Base-by-base conservation (phyloP, 2,113 vertebrate species). In the Cochlearius cochlearius region DNA sequence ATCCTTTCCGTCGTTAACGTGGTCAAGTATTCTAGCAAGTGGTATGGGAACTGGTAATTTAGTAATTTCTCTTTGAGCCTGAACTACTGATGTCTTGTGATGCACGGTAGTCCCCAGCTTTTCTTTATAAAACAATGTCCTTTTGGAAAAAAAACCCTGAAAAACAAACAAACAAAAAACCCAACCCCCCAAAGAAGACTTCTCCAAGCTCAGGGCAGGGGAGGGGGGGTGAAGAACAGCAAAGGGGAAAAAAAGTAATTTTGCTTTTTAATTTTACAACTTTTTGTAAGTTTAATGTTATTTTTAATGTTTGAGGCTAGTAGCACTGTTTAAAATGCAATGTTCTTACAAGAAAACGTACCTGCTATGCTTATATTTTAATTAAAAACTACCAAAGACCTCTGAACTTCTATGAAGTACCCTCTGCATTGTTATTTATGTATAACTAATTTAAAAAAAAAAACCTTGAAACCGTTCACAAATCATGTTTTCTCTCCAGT, bases 151-250 rank as follows among this genome's bases (percentile, higher is more conserved):
- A 29, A 23, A 41, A 12, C 5, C 29, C 12, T 23, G 12, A 25
- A 26, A 71, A 63, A 15, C 6, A 23, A 38, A 27, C 11, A 45
- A 91, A 19, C 5, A 25, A 68, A 80, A 41, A 23, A 11, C 23
- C 8, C 18, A 62, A 38, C 10, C 23, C n/a, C n/a, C n/a, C 22
- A 3, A 10, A 68, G 49, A 30, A 50, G 23, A 53, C 17, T 4
- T 67, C 38, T 86, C 29, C 52, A 67, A 36, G 19, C 13, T 67
- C 1, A 2, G 12, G 9, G 2, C 7, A 9, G 15, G 17, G 2
- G 5, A 11, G 2, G 11, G 13, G 3, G 12, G 13, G 13, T 2
- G 12, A 15, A 56, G 8, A 20, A 38, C 13, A 12, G 12, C 41
- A 43, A 43, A 43, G 41, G 15, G 25, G 23, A 2, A 2, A 26